Percentiles rank a stretch among this genome's conserved stretches.
Conservation (phyloP, 2,797 vertebrate species). For the Hemitrygon akajei region DNA sequence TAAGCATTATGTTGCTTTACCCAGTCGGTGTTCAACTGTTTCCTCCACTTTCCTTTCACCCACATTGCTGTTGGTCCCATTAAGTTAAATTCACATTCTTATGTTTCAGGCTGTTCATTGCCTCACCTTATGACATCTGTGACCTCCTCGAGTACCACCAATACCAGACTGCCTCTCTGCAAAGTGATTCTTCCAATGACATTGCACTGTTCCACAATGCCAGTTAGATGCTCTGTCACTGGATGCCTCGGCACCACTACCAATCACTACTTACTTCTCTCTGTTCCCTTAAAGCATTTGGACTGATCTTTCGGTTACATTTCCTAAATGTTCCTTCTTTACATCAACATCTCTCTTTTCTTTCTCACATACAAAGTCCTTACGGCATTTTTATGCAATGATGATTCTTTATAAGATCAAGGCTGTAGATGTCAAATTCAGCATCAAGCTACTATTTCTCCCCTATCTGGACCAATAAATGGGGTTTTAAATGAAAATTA, state of each 20-base stretch:
- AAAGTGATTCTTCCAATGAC: neutral
- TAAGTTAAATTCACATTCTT: neutral
- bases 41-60: neutral
- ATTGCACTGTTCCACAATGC: neutral
- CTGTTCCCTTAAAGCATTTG: neutral
- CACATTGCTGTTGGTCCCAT: neutral
- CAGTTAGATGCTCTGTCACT: neutral
- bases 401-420: neutral
- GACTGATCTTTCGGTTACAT: neutral
- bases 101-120: neutral
- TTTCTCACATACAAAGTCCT: no score
- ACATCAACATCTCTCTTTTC: neutral
- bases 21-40: no score
- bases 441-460: neutral
- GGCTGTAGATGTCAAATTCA: neutral
- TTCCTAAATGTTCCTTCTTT: neutral
- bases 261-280: neutral
- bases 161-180: no score
- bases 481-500: neutral
- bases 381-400: neutral
- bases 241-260: neutral
- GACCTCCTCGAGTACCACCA: no score
- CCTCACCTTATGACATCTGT: neutral
- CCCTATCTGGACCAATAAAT: no score
- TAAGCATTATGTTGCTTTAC: no score